A percentile compares a stretch with the other conserved stretches of the same genome.
These are phyloP conservation scores for Lophochroa leadbeateri DNA, from an alignment of 2,113 vertebrate genomes.

Conservation along the genomic window DNA sequence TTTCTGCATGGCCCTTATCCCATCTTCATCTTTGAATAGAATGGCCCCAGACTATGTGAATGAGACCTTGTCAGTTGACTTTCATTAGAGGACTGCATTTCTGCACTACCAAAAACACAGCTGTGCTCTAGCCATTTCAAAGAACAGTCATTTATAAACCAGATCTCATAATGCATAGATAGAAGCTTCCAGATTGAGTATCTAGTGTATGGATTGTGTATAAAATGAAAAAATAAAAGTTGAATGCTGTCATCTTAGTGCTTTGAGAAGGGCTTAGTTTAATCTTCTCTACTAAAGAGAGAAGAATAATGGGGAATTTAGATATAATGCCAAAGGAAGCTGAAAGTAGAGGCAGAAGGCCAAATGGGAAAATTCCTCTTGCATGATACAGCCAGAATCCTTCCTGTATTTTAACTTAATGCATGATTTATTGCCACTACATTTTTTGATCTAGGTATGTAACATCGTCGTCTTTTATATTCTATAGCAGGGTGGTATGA, in stretches of 20 bases:
- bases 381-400: not conserved
- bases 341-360: conserved; percentile 31
- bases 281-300: conserved; percentile 44
- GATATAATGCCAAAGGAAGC: conserved; percentile 29
- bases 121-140: not conserved
- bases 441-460: not conserved
- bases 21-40: not conserved
- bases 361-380: conserved; percentile 37
- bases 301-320: conserved; percentile 49
- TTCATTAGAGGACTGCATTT: not conserved
- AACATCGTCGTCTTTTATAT: not conserved
- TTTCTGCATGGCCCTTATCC: not conserved
- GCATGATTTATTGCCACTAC: not conserved
- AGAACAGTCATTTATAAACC: not conserved
- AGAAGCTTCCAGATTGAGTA: not conserved
- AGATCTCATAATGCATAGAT: not conserved
- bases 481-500: not conserved
- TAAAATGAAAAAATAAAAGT: conserved; percentile 30
- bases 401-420: conserved; percentile 18
- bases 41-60: not conserved
- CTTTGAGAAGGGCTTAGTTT: conserved; percentile 61
- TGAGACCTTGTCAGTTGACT: not conserved
- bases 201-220: not conserved
- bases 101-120: not conserved
- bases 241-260: conserved; percentile 25